Conservation (phyloP, 2,888 invertebrate genomes). For the Spilarctia lutea region DNA sequence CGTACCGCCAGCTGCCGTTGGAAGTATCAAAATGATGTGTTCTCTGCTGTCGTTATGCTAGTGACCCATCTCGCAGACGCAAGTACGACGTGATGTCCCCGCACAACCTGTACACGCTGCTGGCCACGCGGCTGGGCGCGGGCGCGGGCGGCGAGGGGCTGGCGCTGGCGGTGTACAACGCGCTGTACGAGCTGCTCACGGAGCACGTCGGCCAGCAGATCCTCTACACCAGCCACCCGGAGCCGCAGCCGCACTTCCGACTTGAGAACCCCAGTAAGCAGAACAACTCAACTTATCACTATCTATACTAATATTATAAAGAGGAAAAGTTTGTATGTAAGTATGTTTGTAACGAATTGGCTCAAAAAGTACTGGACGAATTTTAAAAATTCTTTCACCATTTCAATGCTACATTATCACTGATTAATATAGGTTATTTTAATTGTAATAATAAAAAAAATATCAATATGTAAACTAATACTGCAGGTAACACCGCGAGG, state of each 20-base stretch:
- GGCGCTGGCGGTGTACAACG: constrained; percentile 98
- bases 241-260: constrained; percentile 97
- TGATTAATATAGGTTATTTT: too few relatives aligned
- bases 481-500: too few relatives aligned
- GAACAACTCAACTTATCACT: too few relatives aligned
- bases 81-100: constrained; percentile 99
- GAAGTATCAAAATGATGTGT: not conserved
- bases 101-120: constrained; percentile 98
- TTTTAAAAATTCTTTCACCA: too few relatives aligned
- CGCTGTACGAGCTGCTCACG: constrained; percentile 99
- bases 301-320: too few relatives aligned
- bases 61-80: constrained; percentile 88
- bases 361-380: too few relatives aligned
- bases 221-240: constrained; percentile 96
- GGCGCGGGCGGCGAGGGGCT: constrained; percentile 92
- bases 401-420: too few relatives aligned
- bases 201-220: constrained; percentile 99
- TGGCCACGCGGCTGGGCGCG: constrained; percentile 94
- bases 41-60: not conserved
- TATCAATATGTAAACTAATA: too few relatives aligned
- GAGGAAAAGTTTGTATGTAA: too few relatives aligned
- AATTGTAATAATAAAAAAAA: too few relatives aligned
- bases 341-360: too few relatives aligned
- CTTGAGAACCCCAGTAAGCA: constrained; percentile 98
- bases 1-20: not conserved